Evolutionary conservation across 2,888 invertebrate species (phyloP), one percentile per base, ranked within the genome.

Genomic region (Azorinus chamasolen): DNA sequence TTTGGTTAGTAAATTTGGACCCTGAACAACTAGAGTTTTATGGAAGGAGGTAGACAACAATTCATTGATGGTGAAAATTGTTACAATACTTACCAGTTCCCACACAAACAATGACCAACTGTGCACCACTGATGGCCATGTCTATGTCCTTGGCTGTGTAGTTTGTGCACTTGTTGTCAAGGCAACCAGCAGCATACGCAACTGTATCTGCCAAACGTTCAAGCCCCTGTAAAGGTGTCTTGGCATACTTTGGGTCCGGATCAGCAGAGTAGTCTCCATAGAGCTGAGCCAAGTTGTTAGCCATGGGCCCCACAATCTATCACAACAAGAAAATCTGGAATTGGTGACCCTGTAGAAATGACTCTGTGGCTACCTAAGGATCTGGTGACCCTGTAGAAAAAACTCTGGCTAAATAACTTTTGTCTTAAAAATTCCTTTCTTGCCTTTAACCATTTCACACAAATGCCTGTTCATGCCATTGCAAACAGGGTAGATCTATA

Each of bases 271-370:
- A 92, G 68, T 87, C 87, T 3, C 92, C 92, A 77, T 86, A 91
- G 8, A 90, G 43, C 27, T 85, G 82, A 3, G 61, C 61, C 0
- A 86, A 25, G 59, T 91, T 89, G 74, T 90, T 76, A 2, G 91
- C 87, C 89, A 91, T 89, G 3, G 92, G 92, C 10, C 92, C 92
- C 51, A 92, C 82, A 16, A 92, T 69, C 91, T 91, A 77, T 43
- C 59, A 68, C 10, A 8, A 27, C 24, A 18, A 8, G 48, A 48
- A 14, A 48, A 48, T n/a, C 14, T 48, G n/a, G n/a, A n/a, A n/a
- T n/a, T n/a, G n/a, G n/a, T n/a, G n/a, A n/a, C n/a, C n/a, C n/a
- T n/a, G n/a, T n/a, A n/a, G n/a, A n/a, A n/a, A n/a, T n/a, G n/a
- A n/a, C n/a, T n/a, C n/a, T n/a, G n/a, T n/a, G n/a, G n/a, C n/a